Evolutionary conservation across 92 coral and sea anemone genomes (phyloP).

Genomic region (Ricordea florida): DNA sequence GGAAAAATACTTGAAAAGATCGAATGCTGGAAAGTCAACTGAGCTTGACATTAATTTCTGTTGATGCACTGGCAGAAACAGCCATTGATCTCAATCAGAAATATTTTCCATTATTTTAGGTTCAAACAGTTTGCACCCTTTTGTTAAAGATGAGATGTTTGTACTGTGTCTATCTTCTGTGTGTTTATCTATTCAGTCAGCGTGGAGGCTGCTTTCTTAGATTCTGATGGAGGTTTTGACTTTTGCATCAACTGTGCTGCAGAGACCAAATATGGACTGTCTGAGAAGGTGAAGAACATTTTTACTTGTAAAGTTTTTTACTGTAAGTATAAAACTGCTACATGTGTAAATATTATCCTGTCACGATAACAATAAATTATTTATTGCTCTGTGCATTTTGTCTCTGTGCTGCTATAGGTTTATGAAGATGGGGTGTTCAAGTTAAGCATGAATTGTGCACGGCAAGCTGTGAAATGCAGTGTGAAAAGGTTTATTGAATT

Average conservation of each 20-base stretch:
- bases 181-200: constrained; percentile 51
- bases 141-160: neutral
- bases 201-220: constrained; percentile 81
- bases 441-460: constrained; percentile 86
- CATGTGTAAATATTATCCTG: neutral
- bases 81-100: no score
- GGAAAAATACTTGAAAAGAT: no score
- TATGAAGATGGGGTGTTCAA: constrained; percentile 92
- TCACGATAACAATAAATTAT: neutral
- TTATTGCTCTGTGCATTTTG: neutral
- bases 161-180: neutral
- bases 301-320: neutral
- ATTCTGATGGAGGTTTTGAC: constrained; percentile 79
- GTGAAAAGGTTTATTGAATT: constrained; percentile 86
- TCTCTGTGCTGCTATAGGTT: constrained; percentile 53
- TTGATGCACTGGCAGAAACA: no score
- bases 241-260: constrained; percentile 95
- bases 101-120: no score
- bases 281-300: constrained; percentile 75
- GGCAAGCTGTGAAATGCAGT: constrained; percentile 73
- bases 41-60: no score
- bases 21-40: no score
- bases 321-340: neutral
- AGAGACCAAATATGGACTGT: constrained; percentile 93
- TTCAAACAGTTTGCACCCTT: no score